Base-by-base conservation (phyloP, 2,888 invertebrate species). In the Sussaba pulchella region DNA sequence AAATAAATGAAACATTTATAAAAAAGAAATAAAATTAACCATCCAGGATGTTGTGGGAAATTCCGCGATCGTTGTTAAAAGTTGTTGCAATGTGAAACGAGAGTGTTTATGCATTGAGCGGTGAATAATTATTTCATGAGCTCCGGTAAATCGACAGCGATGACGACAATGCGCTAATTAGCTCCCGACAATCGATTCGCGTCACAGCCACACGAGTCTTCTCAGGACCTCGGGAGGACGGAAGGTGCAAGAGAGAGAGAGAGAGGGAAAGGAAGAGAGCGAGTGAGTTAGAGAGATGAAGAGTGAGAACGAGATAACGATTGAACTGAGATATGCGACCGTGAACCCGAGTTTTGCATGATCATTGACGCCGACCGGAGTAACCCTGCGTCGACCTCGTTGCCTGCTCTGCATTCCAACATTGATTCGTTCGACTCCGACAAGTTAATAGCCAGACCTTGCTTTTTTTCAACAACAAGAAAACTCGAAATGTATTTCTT, bases 101-200 rank as follows among this genome's bases (percentile, higher is more conserved):
- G 57, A 39, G 31, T 17, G 19, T 9, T n/a, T 45, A 63, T 63
- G 69, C 57, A 57, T 31, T 14, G 66, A 80, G 70, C 54, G 41
- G 73, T 69, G n/a, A 69, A 76, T 73, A 81, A 69, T 77, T 77
- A 31, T 39, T 67, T 63, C 54, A 45, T 57, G 69, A 66, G 63
- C 12, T 43, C 59, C 73, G 69, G 47, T 76, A 69, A 73, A 81
- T 81, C 77, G 77, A 66, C 73, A n/a, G 69, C 70, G 70, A 70
- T 74, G 81, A 77, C 77, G 81, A 78, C 77, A 81, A 74, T 81
- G 70, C 76, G 72, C 54, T 67, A 81, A 81, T 73, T n/a, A 72
- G 81, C 81, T 69, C 64, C 64, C 47, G 39, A 76, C 77, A 73
- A 81, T 81, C 76, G 76, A 81, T 81, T 81, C 72, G 73, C 76